phyloP scores from a whole-genome alignment of 2,888 invertebrate species.

The Bugulina stolonifera region DNA sequence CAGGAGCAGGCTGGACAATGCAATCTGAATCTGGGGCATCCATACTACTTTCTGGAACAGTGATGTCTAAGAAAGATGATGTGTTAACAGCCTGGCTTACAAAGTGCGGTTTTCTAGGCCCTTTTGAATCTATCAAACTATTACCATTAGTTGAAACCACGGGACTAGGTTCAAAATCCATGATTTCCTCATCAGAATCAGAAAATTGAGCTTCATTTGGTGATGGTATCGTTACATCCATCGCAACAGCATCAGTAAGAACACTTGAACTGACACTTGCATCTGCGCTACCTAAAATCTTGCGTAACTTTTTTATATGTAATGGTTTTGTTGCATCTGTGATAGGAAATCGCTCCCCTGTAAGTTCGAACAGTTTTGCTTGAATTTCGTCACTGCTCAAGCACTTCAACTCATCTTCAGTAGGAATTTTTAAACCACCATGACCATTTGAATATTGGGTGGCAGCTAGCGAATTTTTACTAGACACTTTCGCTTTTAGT shows the following conservation, averaged over 20 bases:
- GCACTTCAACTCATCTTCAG: not conserved
- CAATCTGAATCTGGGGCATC: not conserved
- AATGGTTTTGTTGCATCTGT: not conserved
- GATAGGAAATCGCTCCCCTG: not conserved
- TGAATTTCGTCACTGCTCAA: constrained; percentile 5
- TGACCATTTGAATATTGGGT: not conserved
- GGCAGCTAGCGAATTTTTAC: too few relatives aligned
- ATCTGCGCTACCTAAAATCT: not conserved
- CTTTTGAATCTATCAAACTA: not conserved
- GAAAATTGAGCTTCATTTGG: constrained; percentile 7
- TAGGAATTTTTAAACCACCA: not conserved
- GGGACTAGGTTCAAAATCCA: constrained; percentile 10
- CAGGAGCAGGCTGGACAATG: not conserved
- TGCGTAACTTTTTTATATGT: not conserved
- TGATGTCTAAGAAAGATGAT: constrained; percentile 23
- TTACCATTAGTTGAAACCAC: not conserved
- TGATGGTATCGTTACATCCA: not conserved
- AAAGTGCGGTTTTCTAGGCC: not conserved
- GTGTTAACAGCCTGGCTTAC: constrained; percentile 20
- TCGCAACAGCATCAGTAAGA: not conserved
- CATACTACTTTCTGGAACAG: not conserved
- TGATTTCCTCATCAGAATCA: not conserved
- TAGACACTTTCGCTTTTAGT: too few relatives aligned
- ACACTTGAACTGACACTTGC: not conserved
- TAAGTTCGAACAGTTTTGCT: not conserved